Base-by-base conservation (phyloP, 2,888 invertebrate species). In the Euplexia lucipara region DNA sequence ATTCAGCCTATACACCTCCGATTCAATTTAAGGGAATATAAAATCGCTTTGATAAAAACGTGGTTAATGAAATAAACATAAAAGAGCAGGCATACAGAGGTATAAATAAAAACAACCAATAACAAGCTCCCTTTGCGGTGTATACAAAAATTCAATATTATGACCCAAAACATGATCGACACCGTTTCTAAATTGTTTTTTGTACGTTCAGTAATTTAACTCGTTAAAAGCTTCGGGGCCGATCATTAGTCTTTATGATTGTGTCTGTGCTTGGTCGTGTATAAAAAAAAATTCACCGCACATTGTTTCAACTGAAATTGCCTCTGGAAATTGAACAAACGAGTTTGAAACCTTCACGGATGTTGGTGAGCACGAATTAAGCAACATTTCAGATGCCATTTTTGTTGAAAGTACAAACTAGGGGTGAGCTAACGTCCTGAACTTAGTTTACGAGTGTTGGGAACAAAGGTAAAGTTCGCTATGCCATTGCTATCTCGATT, bases 381-480 rank as follows among this genome's bases (percentile, higher is more conserved):
- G 81, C 79, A 87, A 85, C 86, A 85, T 84, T 87, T 78, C 62
- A 74, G 76, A 81, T 82, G 76, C 70, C 71, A 86, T 87, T 88
- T 88, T 87, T 86, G 83, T 72, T 67, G 64, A 72, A 82, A 81
- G 75, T 79, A 77, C 72, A 74, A 80, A 85, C 82, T 79, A 61
- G 72, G 79, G 78, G 77, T 70, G 70, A 73, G 69, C 64, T 63
- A 62, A 75, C 78, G 59, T 75, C 37, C 67, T 71, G 57, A 81
- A 86, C 80, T 85, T 85, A 73, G 83, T 85, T 79, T 70, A 75
- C 75, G 77, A 77, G 73, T 78, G 80, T 73, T 69, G 60, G 42
- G 52, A 73, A 82, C 81, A 84, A 83, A 82, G 74, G 70, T 78
- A 64, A 77, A 86, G 78, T 79, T 86, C 61, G 39, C 47, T 61